A percentile compares a stretch with the other conserved stretches of the same genome.
These are phyloP conservation scores for Notamacropus eugenii DNA, from an alignment of 2,797 vertebrate species.

Conservation along the genomic window DNA sequence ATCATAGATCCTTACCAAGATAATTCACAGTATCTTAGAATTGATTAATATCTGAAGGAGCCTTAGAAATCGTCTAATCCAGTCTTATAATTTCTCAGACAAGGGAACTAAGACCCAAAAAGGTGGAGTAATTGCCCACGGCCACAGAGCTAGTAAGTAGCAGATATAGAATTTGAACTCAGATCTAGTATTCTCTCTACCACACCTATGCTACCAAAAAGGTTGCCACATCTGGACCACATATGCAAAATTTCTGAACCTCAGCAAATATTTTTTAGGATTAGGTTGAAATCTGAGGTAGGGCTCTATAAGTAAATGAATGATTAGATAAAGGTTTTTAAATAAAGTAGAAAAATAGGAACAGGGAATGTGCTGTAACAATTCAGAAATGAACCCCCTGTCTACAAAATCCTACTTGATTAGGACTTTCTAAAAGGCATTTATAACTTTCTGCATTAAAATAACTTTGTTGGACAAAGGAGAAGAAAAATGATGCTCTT, in stretches of 20 bases:
- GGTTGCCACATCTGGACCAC: background rate
- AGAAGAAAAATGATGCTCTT: background rate
- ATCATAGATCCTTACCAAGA: background rate
- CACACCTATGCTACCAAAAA: background rate
- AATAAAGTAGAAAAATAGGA: background rate
- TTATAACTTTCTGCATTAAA: background rate
- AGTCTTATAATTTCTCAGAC: background rate
- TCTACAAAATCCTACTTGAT: background rate
- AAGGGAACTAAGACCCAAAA: background rate
- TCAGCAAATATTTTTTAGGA: background rate
- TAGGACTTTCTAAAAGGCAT: background rate
- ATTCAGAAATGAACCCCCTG: background rate
- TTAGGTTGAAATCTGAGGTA: background rate
- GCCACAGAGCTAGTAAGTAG: background rate
- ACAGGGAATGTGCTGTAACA: background rate
- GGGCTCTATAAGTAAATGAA: background rate
- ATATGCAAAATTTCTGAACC: background rate
- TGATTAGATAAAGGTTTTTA: background rate
- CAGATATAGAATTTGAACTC: background rate
- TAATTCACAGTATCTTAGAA: background rate
- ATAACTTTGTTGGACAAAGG: background rate
- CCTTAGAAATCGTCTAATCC: background rate
- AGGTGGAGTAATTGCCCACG: background rate
- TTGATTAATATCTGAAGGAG: background rate
- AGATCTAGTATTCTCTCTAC: background rate